These are phyloP conservation scores for Diploscapter pachys DNA, from an alignment of 1,140 invertebrate genomes.

Conservation along the genomic window DNA sequence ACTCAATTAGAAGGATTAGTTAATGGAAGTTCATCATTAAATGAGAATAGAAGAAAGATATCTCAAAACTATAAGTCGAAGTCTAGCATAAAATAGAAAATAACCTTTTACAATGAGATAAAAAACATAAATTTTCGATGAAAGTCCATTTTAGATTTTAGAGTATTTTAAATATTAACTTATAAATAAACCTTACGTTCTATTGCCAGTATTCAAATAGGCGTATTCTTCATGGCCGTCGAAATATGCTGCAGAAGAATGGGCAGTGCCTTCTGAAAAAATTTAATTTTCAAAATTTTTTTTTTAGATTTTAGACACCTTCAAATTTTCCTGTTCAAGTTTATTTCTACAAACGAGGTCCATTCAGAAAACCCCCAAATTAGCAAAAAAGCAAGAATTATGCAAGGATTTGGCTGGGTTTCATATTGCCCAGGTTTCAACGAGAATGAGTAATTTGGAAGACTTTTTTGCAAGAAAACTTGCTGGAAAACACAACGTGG, in stretches of 20 bases:
- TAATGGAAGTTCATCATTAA: constrained; percentile 11
- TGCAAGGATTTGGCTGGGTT: too few relatives aligned
- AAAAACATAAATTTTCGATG: not conserved
- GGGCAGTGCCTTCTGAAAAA: not conserved
- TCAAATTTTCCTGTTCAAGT: not conserved
- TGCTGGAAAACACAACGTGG: too few relatives aligned
- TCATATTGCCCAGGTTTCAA: too few relatives aligned
- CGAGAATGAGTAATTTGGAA: too few relatives aligned
- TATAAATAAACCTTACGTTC: constrained; percentile 14
- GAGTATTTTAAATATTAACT: not conserved
- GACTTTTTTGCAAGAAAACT: too few relatives aligned
- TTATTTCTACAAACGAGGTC: not conserved
- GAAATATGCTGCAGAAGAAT: not conserved
- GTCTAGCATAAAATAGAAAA: constrained; percentile 12
- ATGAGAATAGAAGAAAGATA: constrained; percentile 10
- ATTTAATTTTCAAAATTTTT: constrained; percentile 2
- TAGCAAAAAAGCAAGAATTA: too few relatives aligned
- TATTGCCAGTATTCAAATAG: constrained; percentile 17
- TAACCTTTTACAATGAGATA: constrained; percentile 6
- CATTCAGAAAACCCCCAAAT: too few relatives aligned
- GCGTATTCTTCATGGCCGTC: constrained; percentile 5
- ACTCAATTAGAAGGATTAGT: constrained; percentile 1
- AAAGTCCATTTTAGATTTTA: not conserved
- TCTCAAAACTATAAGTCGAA: constrained; percentile 12
- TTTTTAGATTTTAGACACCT: not conserved